A percentile compares a stretch with the other conserved stretches of the same genome.
phyloP scores from a whole-genome alignment of 1,140 invertebrate genomes.

The Teleopsis dalmanni region DNA sequence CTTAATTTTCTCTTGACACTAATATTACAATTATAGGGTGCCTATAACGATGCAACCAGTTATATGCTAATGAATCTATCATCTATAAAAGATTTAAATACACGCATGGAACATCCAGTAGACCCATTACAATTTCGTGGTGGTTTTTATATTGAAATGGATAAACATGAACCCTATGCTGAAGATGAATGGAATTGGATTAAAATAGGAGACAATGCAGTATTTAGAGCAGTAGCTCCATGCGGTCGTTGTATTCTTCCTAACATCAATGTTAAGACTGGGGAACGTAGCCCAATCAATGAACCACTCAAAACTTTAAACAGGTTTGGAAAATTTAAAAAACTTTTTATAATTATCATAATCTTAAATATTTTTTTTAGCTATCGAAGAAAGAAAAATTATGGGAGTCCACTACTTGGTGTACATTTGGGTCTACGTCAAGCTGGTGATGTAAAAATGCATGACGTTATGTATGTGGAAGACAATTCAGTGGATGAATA shows the following conservation, averaged over 20 bases:
- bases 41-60: conserved; percentile 45
- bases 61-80: conserved; percentile 46
- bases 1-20: background rate
- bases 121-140: conserved; percentile 49
- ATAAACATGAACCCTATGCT: conserved; percentile 42
- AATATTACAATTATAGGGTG: no score
- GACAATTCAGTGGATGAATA: no score
- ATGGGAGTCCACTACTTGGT: conserved; percentile 30
- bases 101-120: conserved; percentile 38
- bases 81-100: conserved; percentile 47
- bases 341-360: background rate
- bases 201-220: conserved; percentile 33
- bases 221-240: conserved; percentile 42
- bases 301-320: conserved; percentile 52
- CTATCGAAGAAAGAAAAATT: conserved; percentile 26
- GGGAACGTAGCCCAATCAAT: conserved; percentile 44
- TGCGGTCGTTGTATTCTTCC: conserved; percentile 51
- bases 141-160: conserved; percentile 48
- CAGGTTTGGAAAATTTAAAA: conserved; percentile 14
- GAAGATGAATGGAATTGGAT: conserved; percentile 44
- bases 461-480: conserved; percentile 35
- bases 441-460: conserved; percentile 22
- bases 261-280: conserved; percentile 52
- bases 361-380: conserved; percentile 15
- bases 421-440: conserved; percentile 33